Conservation (phyloP, 2,113 vertebrate species). For the Amazona vittata region DNA sequence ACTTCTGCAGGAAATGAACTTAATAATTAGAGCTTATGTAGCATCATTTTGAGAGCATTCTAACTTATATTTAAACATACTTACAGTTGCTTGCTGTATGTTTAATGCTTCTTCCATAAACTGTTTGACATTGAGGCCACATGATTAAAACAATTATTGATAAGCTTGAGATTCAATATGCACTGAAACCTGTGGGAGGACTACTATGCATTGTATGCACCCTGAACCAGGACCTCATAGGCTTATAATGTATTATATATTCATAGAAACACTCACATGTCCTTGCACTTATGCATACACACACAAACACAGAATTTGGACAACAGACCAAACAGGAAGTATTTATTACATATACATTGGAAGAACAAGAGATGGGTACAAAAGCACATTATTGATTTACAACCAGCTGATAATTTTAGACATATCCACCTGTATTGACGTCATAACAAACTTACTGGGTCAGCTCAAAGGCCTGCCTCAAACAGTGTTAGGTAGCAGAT, state of each 20-base stretch:
- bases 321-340: neutral
- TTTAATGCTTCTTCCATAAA: neutral
- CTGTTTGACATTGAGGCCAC: neutral
- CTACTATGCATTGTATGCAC: neutral
- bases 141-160: neutral
- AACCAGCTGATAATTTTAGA: neutral
- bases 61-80: neutral
- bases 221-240: neutral
- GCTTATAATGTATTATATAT: neutral
- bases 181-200: neutral
- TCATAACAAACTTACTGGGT: neutral
- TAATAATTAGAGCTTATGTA: neutral
- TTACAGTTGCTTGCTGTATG: neutral
- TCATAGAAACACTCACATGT: neutral
- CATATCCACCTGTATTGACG: neutral
- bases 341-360: neutral
- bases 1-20: neutral
- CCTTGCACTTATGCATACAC: fast-evolving
- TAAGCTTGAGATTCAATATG: neutral
- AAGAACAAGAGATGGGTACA: neutral
- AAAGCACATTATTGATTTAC: neutral
- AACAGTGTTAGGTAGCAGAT: neutral
- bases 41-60: neutral
- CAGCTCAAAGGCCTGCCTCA: neutral
- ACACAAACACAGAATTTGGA: neutral